Evolutionary conservation across 1,140 invertebrate species (phyloP), one percentile per base, ranked within the genome.

Genomic region (Nomia melanderi): DNA sequence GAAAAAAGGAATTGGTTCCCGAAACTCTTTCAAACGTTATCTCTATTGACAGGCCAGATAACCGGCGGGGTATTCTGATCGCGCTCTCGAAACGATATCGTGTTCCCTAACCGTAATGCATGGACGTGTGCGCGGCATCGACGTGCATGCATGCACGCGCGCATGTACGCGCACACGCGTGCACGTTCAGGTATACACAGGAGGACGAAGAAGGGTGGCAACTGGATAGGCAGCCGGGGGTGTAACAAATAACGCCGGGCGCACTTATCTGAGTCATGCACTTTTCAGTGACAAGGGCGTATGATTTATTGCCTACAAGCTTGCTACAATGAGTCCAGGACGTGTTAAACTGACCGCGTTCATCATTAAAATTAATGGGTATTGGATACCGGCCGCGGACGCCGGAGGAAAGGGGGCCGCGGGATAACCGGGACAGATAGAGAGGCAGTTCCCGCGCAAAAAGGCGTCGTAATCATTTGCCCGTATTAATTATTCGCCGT

Each of bases 321-420:
- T 71, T 77, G 79, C 73, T 84, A 83, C 75, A 83, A 88, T 87
- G 87, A 86, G 82, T 86, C 64, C 80, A 76, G 77, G 79, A 86
- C 86, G 86, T 88, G 85, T 86, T 87, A 88, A 88, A 88, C 84
- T 88, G 85, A 87, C 86, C 87, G 62, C 84, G 84, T 84, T 87
- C 87, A 86, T 88, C 86, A 88, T 88, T 88, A 88, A 88, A 88
- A 88, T 88, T 88, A 88, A 88, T 88, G 84, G 87, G 78, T 86
- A 88, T 88, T 87, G 87, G 81, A 87, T 87, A 74, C 69, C 64
- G 65, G 54, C 75, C 76, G 59, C 74, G 54, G 23, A 69, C 72
- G 33, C 25, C 65, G 36, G 54, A 60, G 41, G 53, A 59, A 62
- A 57, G 41, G 33, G 53, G 14, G 44, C 62, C 8, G 11, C 33